Evolutionary conservation across 2,113 vertebrate genomes (phyloP).

Genomic region (Tylochromis polylepis): DNA sequence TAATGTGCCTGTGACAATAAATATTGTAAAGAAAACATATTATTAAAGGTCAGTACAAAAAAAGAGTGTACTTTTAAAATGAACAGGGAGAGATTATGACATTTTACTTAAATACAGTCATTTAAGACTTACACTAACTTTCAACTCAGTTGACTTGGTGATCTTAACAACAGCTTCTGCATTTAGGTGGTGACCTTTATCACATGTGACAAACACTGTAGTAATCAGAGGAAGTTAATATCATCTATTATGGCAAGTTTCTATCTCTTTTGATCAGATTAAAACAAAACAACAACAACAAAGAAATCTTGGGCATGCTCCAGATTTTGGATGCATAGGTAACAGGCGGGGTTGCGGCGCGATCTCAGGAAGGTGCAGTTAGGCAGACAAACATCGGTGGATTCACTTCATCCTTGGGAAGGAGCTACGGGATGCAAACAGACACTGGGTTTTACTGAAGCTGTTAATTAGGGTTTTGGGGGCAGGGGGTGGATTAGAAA

Average conservation of each 20-base stretch:
- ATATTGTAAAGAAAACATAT: background rate
- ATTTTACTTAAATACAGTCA: background rate
- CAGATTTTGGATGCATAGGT: background rate
- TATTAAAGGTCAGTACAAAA: background rate
- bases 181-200: background rate
- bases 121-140: background rate
- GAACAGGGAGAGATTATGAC: background rate
- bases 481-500: background rate
- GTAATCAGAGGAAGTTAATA: background rate
- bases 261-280: background rate
- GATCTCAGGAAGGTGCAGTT: background rate
- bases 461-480: background rate
- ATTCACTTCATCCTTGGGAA: background rate
- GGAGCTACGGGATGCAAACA: background rate
- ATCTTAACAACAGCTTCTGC: background rate
- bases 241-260: background rate
- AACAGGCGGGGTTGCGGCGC: background rate
- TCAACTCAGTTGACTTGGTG: background rate
- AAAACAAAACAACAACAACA: background rate
- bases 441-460: background rate
- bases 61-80: fast-evolving
- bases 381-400: background rate
- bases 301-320: background rate
- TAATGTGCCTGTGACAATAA: background rate
- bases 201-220: background rate